A percentile compares a stretch with the other conserved stretches of the same genome.
phyloP scores from a whole-genome alignment of 2,888 invertebrate species.

The Amblyjoppa fuscipennis region DNA sequence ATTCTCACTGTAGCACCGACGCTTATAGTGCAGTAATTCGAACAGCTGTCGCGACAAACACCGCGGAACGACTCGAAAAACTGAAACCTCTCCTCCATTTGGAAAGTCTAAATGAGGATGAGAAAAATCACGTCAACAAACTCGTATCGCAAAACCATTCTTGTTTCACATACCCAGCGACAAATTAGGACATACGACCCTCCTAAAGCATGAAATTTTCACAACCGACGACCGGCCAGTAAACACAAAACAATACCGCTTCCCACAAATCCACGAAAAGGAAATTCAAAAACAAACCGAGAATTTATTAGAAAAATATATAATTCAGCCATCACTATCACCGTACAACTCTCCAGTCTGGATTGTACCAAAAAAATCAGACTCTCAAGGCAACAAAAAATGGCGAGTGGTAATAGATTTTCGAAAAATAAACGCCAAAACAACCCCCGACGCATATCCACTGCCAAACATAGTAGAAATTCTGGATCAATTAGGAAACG shows the following conservation, averaged over 20 bases:
- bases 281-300: constrained; percentile 30
- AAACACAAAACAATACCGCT: constrained; percentile 49
- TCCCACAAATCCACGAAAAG: constrained; percentile 31
- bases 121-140: constrained; percentile 36
- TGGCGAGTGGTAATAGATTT: constrained; percentile 44
- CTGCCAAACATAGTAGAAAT: constrained; percentile 53
- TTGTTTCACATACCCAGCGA: constrained; percentile 26
- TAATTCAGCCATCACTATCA: constrained; percentile 40
- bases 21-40: constrained; percentile 54
- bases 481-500: constrained; percentile 71
- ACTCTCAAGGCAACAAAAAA: constrained; percentile 21
- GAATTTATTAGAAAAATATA: constrained; percentile 6
- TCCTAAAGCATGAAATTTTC: constrained; percentile 23
- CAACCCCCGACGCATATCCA: constrained; percentile 37
- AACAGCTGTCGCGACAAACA: neutral
- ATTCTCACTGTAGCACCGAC: constrained; percentile 19
- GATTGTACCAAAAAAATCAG: neutral
- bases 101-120: constrained; percentile 24
- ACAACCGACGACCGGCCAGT: constrained; percentile 34
- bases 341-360: neutral
- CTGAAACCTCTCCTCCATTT: constrained; percentile 39
- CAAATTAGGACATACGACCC: constrained; percentile 18
- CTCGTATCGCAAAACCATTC: neutral
- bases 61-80: constrained; percentile 9
- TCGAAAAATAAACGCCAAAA: constrained; percentile 55